Percentiles rank a stretch among this genome's conserved stretches.
Evolutionary conservation across 2,113 vertebrate species (phyloP).

Genomic region (Eubucco bourcierii): DNA sequence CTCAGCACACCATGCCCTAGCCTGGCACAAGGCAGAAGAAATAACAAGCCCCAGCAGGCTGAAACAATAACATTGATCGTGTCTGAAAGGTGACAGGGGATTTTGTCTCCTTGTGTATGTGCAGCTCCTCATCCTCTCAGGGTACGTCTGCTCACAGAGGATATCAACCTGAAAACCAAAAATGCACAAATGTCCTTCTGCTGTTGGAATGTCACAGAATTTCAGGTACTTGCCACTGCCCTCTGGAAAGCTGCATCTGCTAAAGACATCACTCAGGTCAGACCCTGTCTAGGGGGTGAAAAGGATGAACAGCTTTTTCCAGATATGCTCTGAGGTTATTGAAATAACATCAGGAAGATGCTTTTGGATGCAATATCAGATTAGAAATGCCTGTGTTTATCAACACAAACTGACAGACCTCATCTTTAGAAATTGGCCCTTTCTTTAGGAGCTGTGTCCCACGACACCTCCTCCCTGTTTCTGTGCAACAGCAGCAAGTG

Average conservation of each 20-base stretch:
- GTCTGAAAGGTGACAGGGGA: neutral
- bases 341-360: neutral
- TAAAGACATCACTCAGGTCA: neutral
- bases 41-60: neutral
- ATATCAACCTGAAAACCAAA: fast-evolving
- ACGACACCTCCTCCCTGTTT: constrained; percentile 9
- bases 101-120: neutral
- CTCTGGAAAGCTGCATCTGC: neutral
- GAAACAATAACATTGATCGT: neutral
- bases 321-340: neutral
- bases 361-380: neutral
- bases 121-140: neutral
- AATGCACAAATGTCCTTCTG: neutral
- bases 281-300: neutral
- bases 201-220: neutral
- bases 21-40: neutral
- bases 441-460: neutral
- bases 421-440: constrained; percentile 7
- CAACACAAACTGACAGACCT: neutral
- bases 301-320: neutral
- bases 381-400: neutral
- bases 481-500: constrained; percentile 1
- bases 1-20: fast-evolving
- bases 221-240: neutral
- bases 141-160: neutral